Base-by-base conservation (phyloP, 2,888 invertebrate species). In the Acanthosepion esculentum region DNA sequence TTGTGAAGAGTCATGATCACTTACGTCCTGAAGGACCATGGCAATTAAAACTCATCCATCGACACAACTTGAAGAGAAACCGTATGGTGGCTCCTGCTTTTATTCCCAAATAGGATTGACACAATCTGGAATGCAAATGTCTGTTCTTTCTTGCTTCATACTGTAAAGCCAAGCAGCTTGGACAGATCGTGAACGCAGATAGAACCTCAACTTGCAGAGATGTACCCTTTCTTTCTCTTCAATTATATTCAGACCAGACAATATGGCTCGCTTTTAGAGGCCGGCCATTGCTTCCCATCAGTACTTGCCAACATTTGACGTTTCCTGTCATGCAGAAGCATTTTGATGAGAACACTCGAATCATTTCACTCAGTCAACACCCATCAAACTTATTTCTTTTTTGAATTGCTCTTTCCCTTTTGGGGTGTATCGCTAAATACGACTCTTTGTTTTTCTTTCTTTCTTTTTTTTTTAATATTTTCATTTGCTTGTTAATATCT, bases 191-290 rank as follows among this genome's bases (percentile, higher is more conserved):
- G 29, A n/a, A n/a, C n/a, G n/a, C 4, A 8, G 78, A 78, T 78
- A 78, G n/a, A 78, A 78, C 78, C 10, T 78, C n/a, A 29, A 10
- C 8, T 1, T 78, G 8, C 29, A 78, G 78, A 78, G 29, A 78
- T n/a, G n/a, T 15, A 78, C n/a, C 78, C 29, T 78, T 29, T 78
- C 29, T 78, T 78, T 78, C 15, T 29, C 29, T n/a, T 29, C 78
- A 78, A 29, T 78, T 78, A n/a, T 78, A 3, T n/a, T 12, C 29
- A 3, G 78, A 78, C 78, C 78, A 78, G 78, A 78, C 78, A n/a
- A 78, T 78, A 78, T 78, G 78, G 78, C 78, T 29, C 78, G 78
- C 78, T 78, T 78, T 78, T 78, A 78, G n/a, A 78, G 78, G 78
- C n/a, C n/a, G 15, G n/a, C 15, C n/a, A 78, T 78, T 12, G 78